Percentiles rank a stretch among this genome's conserved stretches.
Evolutionary conservation across 2,113 vertebrate species (phyloP).

Genomic region (Calidris pygmaea): DNA sequence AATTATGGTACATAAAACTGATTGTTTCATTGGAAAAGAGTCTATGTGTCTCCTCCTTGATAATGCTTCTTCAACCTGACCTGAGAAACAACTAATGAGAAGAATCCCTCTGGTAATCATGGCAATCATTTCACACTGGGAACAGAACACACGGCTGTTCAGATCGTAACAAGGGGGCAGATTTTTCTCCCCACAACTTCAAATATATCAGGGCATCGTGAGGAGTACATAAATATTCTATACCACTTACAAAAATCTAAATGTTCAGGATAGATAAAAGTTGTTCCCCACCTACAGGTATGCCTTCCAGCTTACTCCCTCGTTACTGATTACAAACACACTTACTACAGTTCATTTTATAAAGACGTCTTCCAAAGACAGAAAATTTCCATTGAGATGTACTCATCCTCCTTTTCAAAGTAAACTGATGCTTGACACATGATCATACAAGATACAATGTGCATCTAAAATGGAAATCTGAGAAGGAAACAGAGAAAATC

Average conservation of each 20-base stretch:
- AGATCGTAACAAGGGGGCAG: neutral
- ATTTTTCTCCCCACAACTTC: conserved; percentile 10
- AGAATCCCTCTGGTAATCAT: neutral
- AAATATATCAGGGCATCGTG: neutral
- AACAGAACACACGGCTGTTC: neutral
- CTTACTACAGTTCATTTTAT: neutral
- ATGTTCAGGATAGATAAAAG: conserved; percentile 1
- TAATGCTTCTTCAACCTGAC: neutral
- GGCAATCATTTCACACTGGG: neutral
- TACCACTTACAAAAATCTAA: neutral
- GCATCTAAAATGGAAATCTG: neutral
- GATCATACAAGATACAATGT: neutral
- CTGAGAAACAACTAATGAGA: conserved; percentile 1
- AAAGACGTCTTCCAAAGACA: neutral
- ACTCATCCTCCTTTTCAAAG: neutral
- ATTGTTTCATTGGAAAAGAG: conserved; percentile 30
- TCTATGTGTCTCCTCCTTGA: neutral
- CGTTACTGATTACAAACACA: conserved; percentile 7
- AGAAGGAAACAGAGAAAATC: neutral
- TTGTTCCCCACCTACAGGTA: neutral
- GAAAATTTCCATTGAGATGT: neutral
- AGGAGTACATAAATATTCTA: conserved; percentile 13
- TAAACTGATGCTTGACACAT: neutral
- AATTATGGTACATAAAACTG: conserved; percentile 33
- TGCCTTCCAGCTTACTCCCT: neutral